Evolutionary conservation across 2,888 invertebrate genomes (phyloP), one percentile per base, ranked within the genome.

Genomic region (Drosophila koepferae): DNA sequence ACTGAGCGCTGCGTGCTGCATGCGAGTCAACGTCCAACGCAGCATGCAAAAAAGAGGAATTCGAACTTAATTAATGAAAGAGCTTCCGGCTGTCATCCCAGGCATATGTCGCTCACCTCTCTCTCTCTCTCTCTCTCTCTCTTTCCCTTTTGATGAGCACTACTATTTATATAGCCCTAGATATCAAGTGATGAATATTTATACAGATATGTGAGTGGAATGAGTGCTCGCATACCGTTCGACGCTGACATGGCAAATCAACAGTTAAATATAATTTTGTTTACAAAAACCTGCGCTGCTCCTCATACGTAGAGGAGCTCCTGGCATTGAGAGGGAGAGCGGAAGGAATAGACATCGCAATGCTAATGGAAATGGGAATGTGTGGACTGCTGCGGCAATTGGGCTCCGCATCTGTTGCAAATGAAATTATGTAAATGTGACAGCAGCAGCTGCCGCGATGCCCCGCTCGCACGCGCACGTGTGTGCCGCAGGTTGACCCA

Each of bases 391-490:
- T 80, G 20, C 20, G 60, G 64, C 68, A 72, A 80, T 72, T 77
- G 81, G 81, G 34, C 54, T 69, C n/a, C 69, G 82, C 82, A 74
- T 69, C 70, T 79, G 84, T 79, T 82, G 88, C 86, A 85, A 86
- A 89, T 89, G 72, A 87, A 87, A 86, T 86, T 89, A 86, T 89
- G 90, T 82, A 87, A 86, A 89, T 89, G 85, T 80, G 90, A 77
- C 85, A 85, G 76, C 59, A 63, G 51, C 82, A 80, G 72, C 76
- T 68, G 67, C 66, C 66, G 38, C 53, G 28, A 23, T 58, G 54
- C 28, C 31, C 20, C 68, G 64, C 69, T 31, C 44, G 40, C 2
- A 16, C 23, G 58, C 41, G 46, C 62, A 40, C 68, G 68, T 41
- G 18, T 55, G 31, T 51, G 70, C 55, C 55, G 61, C 34, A 34